A percentile compares a stretch with the other conserved stretches of the same genome.
Conservation (phyloP, 1,140 invertebrate genomes). For the Cotesia chilonis region DNA sequence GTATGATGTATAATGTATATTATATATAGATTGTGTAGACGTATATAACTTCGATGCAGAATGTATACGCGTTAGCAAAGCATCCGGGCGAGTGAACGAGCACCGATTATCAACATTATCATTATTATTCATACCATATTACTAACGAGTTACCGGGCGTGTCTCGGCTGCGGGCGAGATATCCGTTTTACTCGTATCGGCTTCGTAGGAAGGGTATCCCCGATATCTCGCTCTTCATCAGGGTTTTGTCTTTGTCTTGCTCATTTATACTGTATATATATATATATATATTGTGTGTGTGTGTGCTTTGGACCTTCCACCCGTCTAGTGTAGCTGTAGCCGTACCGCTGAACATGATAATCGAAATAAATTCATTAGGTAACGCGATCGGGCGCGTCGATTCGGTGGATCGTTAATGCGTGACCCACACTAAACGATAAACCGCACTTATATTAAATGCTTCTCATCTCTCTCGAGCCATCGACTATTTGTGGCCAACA, state of each 20-base stretch:
- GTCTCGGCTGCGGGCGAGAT: conserved; percentile 23
- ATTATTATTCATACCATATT: conserved; percentile 28
- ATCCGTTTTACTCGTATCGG: conserved; percentile 9
- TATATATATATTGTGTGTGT: too few relatives aligned
- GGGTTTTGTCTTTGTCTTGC: conserved; percentile 12
- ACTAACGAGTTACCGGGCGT: conserved; percentile 23
- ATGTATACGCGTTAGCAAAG: conserved; percentile 18
- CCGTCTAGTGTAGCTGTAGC: too few relatives aligned
- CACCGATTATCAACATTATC: conserved; percentile 28
- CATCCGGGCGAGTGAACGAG: conserved; percentile 27
- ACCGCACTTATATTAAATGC: conserved; percentile 22
- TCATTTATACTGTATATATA: too few relatives aligned
- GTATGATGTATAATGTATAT: neutral
- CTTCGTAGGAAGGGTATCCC: neutral
- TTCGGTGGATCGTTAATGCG: conserved; percentile 36
- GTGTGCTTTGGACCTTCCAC: too few relatives aligned
- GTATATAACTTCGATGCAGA: neutral
- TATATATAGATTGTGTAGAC: neutral
- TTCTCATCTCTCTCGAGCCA: neutral
- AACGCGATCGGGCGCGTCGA: conserved; percentile 39
- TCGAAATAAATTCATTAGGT: conserved; percentile 45
- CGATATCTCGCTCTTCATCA: neutral
- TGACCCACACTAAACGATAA: conserved; percentile 28
- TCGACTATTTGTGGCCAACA: neutral
- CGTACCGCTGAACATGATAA: conserved; percentile 36